These are phyloP conservation scores for Setophaga coronata DNA, from an alignment of 2,113 vertebrate species.

Conservation along the genomic window DNA sequence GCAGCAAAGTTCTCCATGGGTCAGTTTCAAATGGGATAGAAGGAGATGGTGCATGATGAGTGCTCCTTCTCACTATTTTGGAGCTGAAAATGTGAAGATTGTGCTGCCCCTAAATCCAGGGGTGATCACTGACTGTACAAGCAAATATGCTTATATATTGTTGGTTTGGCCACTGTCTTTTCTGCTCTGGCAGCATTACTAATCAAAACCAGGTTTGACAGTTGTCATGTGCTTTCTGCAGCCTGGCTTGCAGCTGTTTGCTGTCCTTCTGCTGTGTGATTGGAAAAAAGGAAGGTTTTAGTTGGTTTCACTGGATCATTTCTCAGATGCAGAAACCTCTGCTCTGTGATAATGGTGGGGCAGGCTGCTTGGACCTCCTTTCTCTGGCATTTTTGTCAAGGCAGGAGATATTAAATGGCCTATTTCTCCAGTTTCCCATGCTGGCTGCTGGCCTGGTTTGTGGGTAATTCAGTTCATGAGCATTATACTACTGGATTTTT, in stretches of 20 bases:
- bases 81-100: background rate
- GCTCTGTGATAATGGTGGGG: background rate
- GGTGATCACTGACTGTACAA: background rate
- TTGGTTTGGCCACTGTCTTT: background rate
- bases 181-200: conserved; percentile 6
- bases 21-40: background rate
- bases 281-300: background rate
- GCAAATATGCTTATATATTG: background rate
- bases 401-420: background rate
- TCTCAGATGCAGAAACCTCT: background rate
- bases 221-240: background rate
- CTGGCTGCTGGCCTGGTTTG: conserved; percentile 32
- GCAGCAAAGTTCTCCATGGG: background rate
- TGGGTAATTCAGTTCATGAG: background rate
- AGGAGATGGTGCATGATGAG: background rate
- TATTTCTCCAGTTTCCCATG: conserved; percentile 16
- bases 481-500: background rate
- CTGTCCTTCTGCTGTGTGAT: background rate
- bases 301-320: background rate
- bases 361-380: background rate
- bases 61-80: background rate
- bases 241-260: background rate
- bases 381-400: background rate
- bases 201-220: conserved; percentile 22
- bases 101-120: accelerated